phyloP scores from a whole-genome alignment of 2,888 invertebrate species.

The Trissolcus japonicus region DNA sequence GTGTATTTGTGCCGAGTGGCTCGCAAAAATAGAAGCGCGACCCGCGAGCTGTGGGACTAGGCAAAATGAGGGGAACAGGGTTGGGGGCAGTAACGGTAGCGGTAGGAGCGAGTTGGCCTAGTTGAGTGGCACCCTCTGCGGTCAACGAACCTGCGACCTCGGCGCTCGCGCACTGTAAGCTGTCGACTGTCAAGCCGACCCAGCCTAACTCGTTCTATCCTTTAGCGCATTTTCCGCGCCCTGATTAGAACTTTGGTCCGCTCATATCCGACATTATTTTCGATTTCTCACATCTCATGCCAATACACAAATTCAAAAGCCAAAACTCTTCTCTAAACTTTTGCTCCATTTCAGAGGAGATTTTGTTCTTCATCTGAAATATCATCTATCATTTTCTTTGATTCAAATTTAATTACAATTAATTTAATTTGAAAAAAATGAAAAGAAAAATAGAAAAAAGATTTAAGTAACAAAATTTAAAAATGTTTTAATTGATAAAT shows the following conservation, averaged over 20 bases:
- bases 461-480: no score
- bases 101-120: conserved; percentile 71
- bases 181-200: conserved; percentile 69
- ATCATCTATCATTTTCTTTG: no score
- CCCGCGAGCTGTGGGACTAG: conserved; percentile 60
- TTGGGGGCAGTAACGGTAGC: conserved; percentile 51
- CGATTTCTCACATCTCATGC: neutral
- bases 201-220: conserved; percentile 70
- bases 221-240: conserved; percentile 66
- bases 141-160: conserved; percentile 75
- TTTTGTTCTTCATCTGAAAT: no score
- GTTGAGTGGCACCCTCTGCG: conserved; percentile 73
- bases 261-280: neutral
- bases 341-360: no score
- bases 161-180: conserved; percentile 64
- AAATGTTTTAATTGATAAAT: no score
- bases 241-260: conserved; percentile 62
- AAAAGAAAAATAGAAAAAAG: no score
- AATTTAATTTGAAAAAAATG: no score
- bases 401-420: no score
- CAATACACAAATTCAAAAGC: no score
- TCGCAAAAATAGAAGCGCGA: conserved; percentile 70
- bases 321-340: no score
- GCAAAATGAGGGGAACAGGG: conserved; percentile 50
- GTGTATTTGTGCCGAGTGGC: conserved; percentile 67